Conservation (phyloP, 1,140 invertebrate genomes). For the Drosophila tani region DNA sequence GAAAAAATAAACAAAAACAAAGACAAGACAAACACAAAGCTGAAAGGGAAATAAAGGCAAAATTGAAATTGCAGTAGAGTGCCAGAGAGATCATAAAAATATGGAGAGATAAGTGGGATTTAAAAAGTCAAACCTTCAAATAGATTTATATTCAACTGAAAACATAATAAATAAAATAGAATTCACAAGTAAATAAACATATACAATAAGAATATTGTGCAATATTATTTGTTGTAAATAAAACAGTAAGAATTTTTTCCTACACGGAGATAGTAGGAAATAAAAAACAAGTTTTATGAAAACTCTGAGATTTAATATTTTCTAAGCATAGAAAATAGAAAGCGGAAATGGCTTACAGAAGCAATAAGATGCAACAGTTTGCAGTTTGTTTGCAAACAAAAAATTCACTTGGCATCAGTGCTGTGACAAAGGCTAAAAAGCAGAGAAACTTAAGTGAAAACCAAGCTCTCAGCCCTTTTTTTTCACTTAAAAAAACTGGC, state of each 20-base stretch:
- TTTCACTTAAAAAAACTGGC: neutral
- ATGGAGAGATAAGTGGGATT: neutral
- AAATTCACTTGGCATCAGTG: slow-evolving; percentile 32
- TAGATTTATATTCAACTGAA: neutral
- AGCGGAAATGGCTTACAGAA: neutral
- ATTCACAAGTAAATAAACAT: neutral
- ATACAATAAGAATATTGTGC: neutral
- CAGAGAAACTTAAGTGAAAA: slow-evolving; percentile 3
- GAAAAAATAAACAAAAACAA: slow-evolving; percentile 16
- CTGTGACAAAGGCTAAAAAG: slow-evolving; percentile 26
- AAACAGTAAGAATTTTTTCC: too few relatives aligned
- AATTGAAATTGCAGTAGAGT: slow-evolving; percentile 34
- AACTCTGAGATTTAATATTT: too few relatives aligned
- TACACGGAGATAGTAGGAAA: too few relatives aligned
- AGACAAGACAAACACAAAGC: slow-evolving; percentile 9
- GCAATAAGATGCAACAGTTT: slow-evolving; percentile 49
- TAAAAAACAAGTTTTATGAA: too few relatives aligned
- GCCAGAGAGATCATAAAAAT: neutral
- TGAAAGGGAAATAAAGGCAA: slow-evolving; percentile 10
- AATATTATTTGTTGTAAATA: neutral
- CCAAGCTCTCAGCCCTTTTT: neutral
- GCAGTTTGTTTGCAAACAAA: slow-evolving; percentile 30
- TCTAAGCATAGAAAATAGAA: neutral
- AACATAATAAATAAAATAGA: neutral
- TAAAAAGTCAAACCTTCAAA: neutral